phyloP scores from a whole-genome alignment of 1,140 invertebrate species.

The Bombus cullumanus region DNA sequence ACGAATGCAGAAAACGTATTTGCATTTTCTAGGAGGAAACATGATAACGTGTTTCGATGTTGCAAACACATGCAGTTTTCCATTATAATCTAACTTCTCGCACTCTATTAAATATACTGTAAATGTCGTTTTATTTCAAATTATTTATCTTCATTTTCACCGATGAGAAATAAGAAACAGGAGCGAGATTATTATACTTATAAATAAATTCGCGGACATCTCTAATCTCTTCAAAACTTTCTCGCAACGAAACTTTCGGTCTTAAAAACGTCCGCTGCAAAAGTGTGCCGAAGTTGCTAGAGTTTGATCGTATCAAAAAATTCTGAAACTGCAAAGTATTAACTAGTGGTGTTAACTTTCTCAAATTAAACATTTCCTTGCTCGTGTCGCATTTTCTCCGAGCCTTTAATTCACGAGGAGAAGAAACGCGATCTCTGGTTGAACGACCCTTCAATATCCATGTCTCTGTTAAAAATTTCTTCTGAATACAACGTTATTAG shows the following conservation, averaged over 20 bases:
- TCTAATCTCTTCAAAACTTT: background rate
- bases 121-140: background rate
- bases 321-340: background rate
- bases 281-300: background rate
- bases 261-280: background rate
- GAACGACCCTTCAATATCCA: background rate
- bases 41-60: no score
- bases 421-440: background rate
- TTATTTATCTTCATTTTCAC: background rate
- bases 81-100: no score
- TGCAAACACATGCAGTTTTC: no score
- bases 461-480: background rate
- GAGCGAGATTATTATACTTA: background rate
- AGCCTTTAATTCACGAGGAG: no score
- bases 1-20: no score
- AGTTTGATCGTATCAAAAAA: background rate
- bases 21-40: no score
- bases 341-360: background rate
- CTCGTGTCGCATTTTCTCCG: no score
- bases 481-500: conserved; percentile 22
- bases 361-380: no score
- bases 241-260: background rate
- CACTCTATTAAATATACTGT: no score
- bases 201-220: background rate
- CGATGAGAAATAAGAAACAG: background rate